phyloP scores from a whole-genome alignment of 2,797 vertebrate species.

The Poeciliopsis paucimaculata region DNA sequence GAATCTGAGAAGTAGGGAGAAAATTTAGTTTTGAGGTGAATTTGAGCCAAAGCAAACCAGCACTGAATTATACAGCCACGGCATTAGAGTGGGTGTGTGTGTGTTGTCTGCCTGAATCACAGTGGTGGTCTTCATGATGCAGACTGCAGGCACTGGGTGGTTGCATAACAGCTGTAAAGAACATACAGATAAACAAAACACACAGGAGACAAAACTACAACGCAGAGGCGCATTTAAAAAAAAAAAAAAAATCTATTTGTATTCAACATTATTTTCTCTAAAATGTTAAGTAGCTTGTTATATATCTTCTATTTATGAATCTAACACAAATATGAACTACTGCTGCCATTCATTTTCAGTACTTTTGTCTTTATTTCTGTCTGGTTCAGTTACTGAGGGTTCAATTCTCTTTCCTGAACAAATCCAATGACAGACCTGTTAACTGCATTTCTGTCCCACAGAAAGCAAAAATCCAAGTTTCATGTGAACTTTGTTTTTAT shows the following conservation, averaged over 20 bases:
- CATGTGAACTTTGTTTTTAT: too few species aligned
- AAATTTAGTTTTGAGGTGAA: constrained; percentile 8
- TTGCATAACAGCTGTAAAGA: not conserved
- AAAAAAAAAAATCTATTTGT: not conserved
- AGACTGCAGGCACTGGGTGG: not conserved
- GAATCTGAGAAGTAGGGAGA: not conserved
- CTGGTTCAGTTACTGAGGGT: not conserved
- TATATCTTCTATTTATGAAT: not conserved
- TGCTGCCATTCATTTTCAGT: not conserved
- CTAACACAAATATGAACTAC: not conserved
- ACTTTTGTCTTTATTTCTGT: not conserved
- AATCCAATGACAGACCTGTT: not conserved
- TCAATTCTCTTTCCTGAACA: not conserved
- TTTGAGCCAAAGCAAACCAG: constrained; percentile 33
- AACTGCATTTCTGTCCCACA: not conserved
- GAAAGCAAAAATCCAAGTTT: not conserved
- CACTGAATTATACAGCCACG: constrained; percentile 22
- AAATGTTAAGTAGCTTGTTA: not conserved
- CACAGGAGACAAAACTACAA: not conserved
- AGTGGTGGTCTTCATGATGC: constrained; percentile 41
- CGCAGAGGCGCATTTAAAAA: not conserved
- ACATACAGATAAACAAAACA: not conserved
- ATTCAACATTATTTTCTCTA: not conserved
- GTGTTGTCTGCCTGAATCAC: constrained; percentile 34
- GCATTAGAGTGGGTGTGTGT: constrained; percentile 21